Base-by-base conservation (phyloP, 2,888 invertebrate species). In the Eremobia ochroleuca region DNA sequence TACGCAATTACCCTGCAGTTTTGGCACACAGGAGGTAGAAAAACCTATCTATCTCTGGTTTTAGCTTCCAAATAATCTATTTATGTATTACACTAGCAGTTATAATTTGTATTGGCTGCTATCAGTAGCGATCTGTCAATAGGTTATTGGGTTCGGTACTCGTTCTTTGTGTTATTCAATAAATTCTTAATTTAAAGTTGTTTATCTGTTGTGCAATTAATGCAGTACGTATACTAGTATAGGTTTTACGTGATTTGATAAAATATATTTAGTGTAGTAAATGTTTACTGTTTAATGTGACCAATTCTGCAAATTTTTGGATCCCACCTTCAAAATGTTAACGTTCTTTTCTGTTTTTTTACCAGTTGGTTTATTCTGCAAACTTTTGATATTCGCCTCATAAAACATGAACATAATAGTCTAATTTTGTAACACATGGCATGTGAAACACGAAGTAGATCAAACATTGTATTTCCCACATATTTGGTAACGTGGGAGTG, bases 401-500 rank as follows among this genome's bases (percentile, higher is more conserved):
- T 34, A 58, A 64, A 71, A 18, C n/a, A n/a, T 8, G 6, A 78
- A 69, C 31, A 46, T 43, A 15, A 34, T 37, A 40, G 49, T 73
- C 21, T 61, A 71, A 77, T 72, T 62, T 43, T 40, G 46, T 77
- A 71, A 79, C 73, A 71, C 59, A 72, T 67, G 69, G 72, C 52
- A 75, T 85, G 85, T 86, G 79, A 87, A 87, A 88, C 87, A 82
- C 77, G 81, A 86, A 85, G 85, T 87, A 91, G 90, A 89, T 92
- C 92, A 94, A 94, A 94, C 90, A 92, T 83, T 90, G 87, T 79
- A 85, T 93, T 95, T 95, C 94, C 94, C 94, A 95, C 91, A 89
- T 93, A 92, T 94, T 94, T 93, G 91, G 93, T 91, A 92, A 90
- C 95, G 96, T 96, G 96, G 96, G 96, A 96, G 94, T 92, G 88